Evolutionary conservation across 1,140 invertebrate species (phyloP), one percentile per base, ranked within the genome.

Genomic region (Hypothenemus hampei): DNA sequence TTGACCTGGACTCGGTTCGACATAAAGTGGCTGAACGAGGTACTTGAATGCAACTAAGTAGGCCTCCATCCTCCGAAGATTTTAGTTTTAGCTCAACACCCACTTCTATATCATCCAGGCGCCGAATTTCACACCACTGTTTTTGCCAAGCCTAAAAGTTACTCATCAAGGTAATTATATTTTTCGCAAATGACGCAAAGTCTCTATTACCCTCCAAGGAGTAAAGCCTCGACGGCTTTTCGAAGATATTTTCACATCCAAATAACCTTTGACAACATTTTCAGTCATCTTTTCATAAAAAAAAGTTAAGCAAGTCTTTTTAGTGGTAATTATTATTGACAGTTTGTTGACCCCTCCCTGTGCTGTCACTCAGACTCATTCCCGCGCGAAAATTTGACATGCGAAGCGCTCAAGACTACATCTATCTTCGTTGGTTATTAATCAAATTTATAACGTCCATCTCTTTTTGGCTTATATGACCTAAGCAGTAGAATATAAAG

Each of bases 1-100:
- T 77, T 0, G 77, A 69, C 45, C 71, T 66, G 3, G 77, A 79
- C 52, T 76, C 73, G n/a, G 76, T 76, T n/a, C 78, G 65, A 50
- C 72, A 77, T 29, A 78, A 58, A 3, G 72, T 61, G 0, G 75
- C 72, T 52, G 71, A 70, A 2, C 69, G 56, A 1, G 76, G 73
- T 44, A 78, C 68, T 24, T 59, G 44, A 18, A 69, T 45, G 45
- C 58, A 64, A 45, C 49, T 66, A n/a, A 65, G 26, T 10, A 65
- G 44, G 22, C 46, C 49, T 15, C 66, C 65, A 29, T 68, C 65
- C 29, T 50, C 44, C 2, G 61, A 50, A n/a, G 64, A 62, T 57
- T 67, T 67, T 22, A 69, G 53, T 50, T 60, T 64, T 20, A 69
- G 44, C 61, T 68, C 65, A 19, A 65, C 47, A 13, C 64, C 66